Percentiles rank a stretch among this genome's conserved stretches.
These are phyloP conservation scores for Brachypalpus laphriformis DNA, from an alignment of 2,888 invertebrate genomes.

Conservation along the genomic window DNA sequence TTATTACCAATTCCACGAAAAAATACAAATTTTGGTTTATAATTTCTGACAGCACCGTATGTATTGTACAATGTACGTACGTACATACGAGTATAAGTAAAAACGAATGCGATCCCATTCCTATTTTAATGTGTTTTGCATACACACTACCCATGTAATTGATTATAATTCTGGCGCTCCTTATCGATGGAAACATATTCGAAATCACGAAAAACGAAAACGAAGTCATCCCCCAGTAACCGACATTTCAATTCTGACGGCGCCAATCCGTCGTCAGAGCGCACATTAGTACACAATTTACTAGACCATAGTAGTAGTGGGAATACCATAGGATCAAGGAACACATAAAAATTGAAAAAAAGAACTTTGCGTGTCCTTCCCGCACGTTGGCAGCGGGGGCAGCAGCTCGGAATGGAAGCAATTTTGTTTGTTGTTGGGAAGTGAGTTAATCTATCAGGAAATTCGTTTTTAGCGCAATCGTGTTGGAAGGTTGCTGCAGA, in stretches of 20 bases:
- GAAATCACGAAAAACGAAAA: conserved; percentile 44
- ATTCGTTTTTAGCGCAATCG: conserved; percentile 62
- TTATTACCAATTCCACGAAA: too few species aligned
- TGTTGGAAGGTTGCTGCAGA: conserved; percentile 29
- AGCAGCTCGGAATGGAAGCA: background rate
- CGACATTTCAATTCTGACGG: conserved; percentile 49
- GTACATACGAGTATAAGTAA: too few species aligned
- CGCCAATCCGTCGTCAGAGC: conserved; percentile 63
- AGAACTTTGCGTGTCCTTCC: conserved; percentile 39
- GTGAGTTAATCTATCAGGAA: conserved; percentile 33
- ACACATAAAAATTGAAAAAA: conserved; percentile 40
- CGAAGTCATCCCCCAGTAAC: conserved; percentile 48
- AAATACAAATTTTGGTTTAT: too few species aligned
- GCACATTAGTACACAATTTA: conserved; percentile 21
- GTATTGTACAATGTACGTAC: too few species aligned
- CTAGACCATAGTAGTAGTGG: conserved; percentile 12
- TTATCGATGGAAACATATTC: conserved; percentile 10
- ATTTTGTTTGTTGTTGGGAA: background rate
- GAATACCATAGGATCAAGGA: conserved; percentile 38
- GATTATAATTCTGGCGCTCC: conserved; percentile 41
- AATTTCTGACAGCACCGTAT: too few species aligned
- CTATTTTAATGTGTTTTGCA: background rate
- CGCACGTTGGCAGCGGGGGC: background rate
- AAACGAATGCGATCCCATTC: background rate
- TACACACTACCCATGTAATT: conserved; percentile 4